Evolutionary conservation across 2,797 vertebrate genomes (phyloP).

Genomic region (Pterois miles): DNA sequence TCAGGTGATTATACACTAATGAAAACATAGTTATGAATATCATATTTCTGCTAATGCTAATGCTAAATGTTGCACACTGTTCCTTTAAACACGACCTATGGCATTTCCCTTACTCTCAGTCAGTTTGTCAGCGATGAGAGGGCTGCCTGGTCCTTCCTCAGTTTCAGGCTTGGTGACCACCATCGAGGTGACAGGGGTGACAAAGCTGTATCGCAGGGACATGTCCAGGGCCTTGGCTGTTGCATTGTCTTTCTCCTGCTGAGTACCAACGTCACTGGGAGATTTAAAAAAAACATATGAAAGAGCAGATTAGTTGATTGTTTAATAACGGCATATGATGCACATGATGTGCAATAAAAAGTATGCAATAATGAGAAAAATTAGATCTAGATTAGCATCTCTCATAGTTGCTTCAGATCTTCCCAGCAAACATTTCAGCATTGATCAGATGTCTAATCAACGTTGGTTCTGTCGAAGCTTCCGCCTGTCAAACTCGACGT

Average conservation of each 20-base stretch:
- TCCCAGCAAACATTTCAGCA: no score
- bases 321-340: neutral
- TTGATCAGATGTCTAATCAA: no score
- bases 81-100: slow-evolving; percentile 51
- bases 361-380: no score
- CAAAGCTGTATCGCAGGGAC: slow-evolving; percentile 91
- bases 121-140: slow-evolving; percentile 89
- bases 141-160: slow-evolving; percentile 55
- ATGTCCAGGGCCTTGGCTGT: slow-evolving; percentile 89
- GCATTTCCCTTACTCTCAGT: slow-evolving; percentile 86
- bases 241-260: slow-evolving; percentile 83
- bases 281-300: neutral
- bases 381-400: neutral
- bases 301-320: neutral
- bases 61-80: no score
- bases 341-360: neutral
- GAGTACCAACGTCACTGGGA: slow-evolving; percentile 80
- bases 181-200: slow-evolving; percentile 96
- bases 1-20: no score
- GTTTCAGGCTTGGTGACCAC: slow-evolving; percentile 93
- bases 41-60: no score
- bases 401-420: neutral
- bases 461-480: no score
- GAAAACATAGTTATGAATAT: no score
- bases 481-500: no score